Evolutionary conservation across 1,140 invertebrate species (phyloP).

Genomic region (Sycobia sp.): DNA sequence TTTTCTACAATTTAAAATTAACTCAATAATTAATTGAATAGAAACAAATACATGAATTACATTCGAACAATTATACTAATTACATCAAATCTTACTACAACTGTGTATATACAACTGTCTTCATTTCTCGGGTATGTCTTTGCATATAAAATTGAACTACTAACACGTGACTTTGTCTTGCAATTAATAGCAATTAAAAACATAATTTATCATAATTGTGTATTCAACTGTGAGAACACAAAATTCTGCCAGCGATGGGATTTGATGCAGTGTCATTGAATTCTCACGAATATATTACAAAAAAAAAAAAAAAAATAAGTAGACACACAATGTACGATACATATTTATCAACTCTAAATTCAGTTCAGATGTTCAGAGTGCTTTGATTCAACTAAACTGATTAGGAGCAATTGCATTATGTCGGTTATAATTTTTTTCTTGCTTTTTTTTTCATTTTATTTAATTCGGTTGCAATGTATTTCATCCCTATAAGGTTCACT

Average conservation of each 20-base stretch:
- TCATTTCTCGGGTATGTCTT: not conserved
- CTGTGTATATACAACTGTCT: conserved; percentile 3
- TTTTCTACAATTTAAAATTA: no score
- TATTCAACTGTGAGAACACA: not conserved
- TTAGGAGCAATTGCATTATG: not conserved
- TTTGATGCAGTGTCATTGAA: not conserved
- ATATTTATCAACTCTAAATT: conserved; percentile 6
- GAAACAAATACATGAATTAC: no score
- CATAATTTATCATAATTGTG: conserved; percentile 3
- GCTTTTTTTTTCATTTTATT: not conserved
- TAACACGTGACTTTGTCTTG: not conserved
- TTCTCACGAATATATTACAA: conserved; percentile 12
- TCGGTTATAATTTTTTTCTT: not conserved
- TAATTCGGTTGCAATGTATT: not conserved
- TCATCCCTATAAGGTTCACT: not conserved
- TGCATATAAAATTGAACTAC: conserved; percentile 1
- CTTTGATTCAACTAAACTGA: not conserved
- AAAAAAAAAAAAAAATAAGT: no score
- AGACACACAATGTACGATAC: not conserved
- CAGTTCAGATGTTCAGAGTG: not conserved
- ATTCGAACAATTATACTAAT: no score
- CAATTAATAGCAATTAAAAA: not conserved
- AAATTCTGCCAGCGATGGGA: not conserved
- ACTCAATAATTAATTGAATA: no score
- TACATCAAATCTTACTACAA: no score